Evolutionary conservation across 2,797 vertebrate species (phyloP), one percentile per base, ranked within the genome.

Genomic region (Setipinna tenuifilis): DNA sequence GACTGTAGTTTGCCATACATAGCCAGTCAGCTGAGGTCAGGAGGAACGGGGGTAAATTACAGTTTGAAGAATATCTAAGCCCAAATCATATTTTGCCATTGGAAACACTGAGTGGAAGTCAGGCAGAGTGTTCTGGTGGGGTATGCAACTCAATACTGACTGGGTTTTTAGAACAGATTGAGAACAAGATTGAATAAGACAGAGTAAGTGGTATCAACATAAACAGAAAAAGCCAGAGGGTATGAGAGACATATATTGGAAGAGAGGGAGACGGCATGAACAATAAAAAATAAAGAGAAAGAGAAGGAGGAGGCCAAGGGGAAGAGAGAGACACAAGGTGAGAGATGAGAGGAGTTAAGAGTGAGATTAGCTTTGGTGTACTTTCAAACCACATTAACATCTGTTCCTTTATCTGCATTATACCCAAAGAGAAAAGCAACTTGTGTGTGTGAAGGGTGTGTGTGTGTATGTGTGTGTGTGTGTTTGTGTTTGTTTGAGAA

Each of bases 351-450:
- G 35, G 50, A 14, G 50, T 3, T 54, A 54, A 31, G 12, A 17
- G 28, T 12, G 28, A 35, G 25, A 17, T 88, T 54, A 81, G 35
- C 46, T 83, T 81, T n/a, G 81, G 85, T 83, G 80, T 88, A 85
- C 88, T 86, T 87, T 86, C 46, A 82, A 50, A 71, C 46, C 62
- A 14, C 19, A 80, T 61, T 19, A 80, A 61, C 82, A 83, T 88
- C 78, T 87, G 85, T 61, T 57, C 61, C 59, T 75, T 83, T 83
- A 83, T 89, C 83, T 88, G 88, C 6, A 59, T 86, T 17, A 62
- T 31, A 71, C 75, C 14, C 57, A 48, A 44, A 46, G 85, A 68
- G 81, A 81, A 83, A 84, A 28, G 44, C 17, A 54, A 54, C 50
- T 54, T 54, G 50, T 54, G 50, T 54, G 50, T 54, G 50, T 54